Conservation (phyloP, 2,797 vertebrate species). For the Anabas testudineus region DNA sequence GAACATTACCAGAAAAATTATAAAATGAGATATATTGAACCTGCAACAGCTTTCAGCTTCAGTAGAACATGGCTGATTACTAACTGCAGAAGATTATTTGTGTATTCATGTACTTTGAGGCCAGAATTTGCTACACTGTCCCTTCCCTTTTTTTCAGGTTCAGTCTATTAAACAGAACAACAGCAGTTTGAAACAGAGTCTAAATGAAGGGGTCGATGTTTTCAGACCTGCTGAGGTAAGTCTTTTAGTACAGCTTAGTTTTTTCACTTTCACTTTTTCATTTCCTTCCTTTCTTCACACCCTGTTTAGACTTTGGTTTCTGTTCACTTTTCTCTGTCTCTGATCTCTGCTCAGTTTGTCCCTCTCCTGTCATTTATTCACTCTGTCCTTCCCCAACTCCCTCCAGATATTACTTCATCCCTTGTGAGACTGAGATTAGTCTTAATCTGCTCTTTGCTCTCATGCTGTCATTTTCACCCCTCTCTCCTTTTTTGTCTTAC, state of each 20-base stretch:
- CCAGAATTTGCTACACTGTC: neutral
- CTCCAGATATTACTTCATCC: slow-evolving; percentile 37
- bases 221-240: slow-evolving; percentile 87
- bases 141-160: slow-evolving; percentile 78
- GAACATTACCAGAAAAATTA: neutral
- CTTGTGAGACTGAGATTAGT: slow-evolving; percentile 38
- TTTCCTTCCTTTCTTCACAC: slow-evolving; percentile 1
- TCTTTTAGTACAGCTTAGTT: neutral
- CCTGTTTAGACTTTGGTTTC: neutral
- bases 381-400: slow-evolving; percentile 24
- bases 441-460: slow-evolving; percentile 52
- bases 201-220: slow-evolving; percentile 85
- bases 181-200: slow-evolving; percentile 87
- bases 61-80: neutral
- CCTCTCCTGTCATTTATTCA: slow-evolving; percentile 17
- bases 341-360: slow-evolving; percentile 6
- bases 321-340: neutral
- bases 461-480: slow-evolving; percentile 13
- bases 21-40: neutral
- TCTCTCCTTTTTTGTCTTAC: neutral
- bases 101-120: neutral
- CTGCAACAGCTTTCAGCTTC: neutral
- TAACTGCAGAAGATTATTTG: neutral
- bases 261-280: neutral
- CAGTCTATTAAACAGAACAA: slow-evolving; percentile 95